Base-by-base conservation (phyloP, 1,140 invertebrate species). In the Pseudomyrmex dendroicus region DNA sequence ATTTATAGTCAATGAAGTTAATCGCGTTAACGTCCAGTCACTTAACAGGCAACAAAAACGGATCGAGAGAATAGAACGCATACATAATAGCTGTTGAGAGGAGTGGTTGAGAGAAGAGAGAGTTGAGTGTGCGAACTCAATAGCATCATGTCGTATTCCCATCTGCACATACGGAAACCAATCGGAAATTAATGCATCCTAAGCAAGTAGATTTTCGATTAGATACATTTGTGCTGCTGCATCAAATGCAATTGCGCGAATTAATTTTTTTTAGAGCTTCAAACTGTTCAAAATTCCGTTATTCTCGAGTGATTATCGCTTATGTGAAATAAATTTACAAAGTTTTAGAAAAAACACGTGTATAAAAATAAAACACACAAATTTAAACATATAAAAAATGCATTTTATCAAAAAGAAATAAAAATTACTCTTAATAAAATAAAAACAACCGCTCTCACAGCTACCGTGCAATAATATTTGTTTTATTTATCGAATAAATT, bases 171-270 rank as follows among this genome's bases (percentile, higher is more conserved):
- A 22, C 13, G 13, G 8, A 72, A 50, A 20, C 8, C 44, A 72
- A 80, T 80, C 12, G n/a, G 22, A 80, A 72, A 80, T 72, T 48
- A 80, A 72, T 72, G 8, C 20, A 50, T 50, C 13, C 20, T 35
- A 46, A 50, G 8, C 13, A 9, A 78, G 48, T 48, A 20, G 22
- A 59, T 70, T 70, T 10, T 25, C 25, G 25, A 56, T 3, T n/a
- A 57, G 48, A 68, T 68, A 68, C 17, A 46, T 56, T 35, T 35
- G 35, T 15, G 10, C n/a, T 56, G 17, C 56, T 15, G 62, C 44
- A 15, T 64, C 52, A 8, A 67, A 20, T 10, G 35, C 35, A 8
- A 67, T 35, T 13, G 35, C 35, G 35, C 35, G 35, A 35, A 35
- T 35, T 25, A 25, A 4, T 25, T 3, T 4, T 35, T 35, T 35